Percentiles rank a stretch among this genome's conserved stretches.
These are phyloP conservation scores for Phrynocephalus vlangalii DNA, from an alignment of 2,797 vertebrate genomes.

Conservation along the genomic window DNA sequence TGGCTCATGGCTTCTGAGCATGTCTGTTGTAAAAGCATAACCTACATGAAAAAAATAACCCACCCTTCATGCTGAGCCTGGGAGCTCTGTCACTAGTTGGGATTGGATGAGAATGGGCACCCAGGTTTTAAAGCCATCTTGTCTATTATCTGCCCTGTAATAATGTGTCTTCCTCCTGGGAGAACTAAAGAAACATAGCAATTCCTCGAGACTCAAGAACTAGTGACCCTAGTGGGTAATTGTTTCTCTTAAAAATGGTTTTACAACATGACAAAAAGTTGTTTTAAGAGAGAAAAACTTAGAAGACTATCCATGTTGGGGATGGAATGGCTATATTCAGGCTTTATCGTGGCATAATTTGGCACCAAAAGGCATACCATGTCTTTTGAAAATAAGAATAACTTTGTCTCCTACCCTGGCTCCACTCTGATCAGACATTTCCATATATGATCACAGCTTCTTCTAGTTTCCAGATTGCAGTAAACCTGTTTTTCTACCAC, in stretches of 20 bases:
- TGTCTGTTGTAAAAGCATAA: no score
- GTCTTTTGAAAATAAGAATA: neutral
- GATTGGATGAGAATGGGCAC: no score
- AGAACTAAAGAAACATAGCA: no score
- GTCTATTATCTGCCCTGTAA: no score
- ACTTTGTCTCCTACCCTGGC: neutral
- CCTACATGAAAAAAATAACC: no score
- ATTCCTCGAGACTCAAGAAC: no score
- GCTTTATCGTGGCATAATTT: neutral
- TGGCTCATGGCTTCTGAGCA: no score
- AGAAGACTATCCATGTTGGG: neutral
- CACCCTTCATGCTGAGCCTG: no score
- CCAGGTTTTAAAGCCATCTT: no score
- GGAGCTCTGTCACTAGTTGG: no score
- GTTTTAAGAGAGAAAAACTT: neutral
- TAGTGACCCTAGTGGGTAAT: no score
- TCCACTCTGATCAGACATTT: neutral
- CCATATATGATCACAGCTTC: neutral
- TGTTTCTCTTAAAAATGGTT: neutral
- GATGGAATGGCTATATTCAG: neutral
- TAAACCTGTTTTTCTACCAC: neutral
- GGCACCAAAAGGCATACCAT: neutral
- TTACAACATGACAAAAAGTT: neutral
- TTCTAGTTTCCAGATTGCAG: neutral
- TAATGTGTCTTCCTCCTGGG: no score